Base-by-base conservation (phyloP, 2,888 invertebrate genomes). In the Drosophila ustulata region DNA sequence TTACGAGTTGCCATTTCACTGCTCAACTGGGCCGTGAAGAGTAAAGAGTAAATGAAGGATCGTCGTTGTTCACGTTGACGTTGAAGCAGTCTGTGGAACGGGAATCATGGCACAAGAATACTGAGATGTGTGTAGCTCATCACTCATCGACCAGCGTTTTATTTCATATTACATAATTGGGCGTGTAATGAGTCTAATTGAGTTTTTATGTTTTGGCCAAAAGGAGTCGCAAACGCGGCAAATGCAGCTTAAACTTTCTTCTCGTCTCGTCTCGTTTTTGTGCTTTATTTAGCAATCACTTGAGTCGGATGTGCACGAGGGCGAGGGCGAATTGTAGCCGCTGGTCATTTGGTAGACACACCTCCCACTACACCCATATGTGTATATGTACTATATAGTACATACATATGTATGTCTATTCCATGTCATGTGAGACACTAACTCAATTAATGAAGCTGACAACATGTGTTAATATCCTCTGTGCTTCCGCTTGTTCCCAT, bases 151-250 rank as follows among this genome's bases (percentile, higher is more conserved):
- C 41, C 72, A 41, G 51, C 55, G 81, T 69, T 79, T 84, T 84
- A 82, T 87, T 72, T 71, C 75, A 80, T 82, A 89, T 88, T 79
- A 88, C 88, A 88, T 91, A 91, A 91, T 90, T 91, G 90, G 91
- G 90, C 91, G 90, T 91, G 90, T 91, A 92, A 91, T 91, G 90
- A 89, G 90, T 91, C 91, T 92, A 91, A 91, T 91, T 91, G 91
- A 92, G 90, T 91, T 91, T 92, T 91, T 90, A 90, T 91, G 91
- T 91, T 86, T 74, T 78, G 82, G 57, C 73, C 78, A 66, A 63
- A 56, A 62, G 71, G 65, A 73, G 55, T 59, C 41, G 58, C 55
- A 55, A 70, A 53, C 73, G 64, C 58, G 57, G 55, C 64, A 64
- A 41, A 52, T 57, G 64, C 64, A 55, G 61, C 66, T 56, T 32